phyloP scores from a whole-genome alignment of 2,113 vertebrate genomes.

The Shinisaurus crocodilurus region DNA sequence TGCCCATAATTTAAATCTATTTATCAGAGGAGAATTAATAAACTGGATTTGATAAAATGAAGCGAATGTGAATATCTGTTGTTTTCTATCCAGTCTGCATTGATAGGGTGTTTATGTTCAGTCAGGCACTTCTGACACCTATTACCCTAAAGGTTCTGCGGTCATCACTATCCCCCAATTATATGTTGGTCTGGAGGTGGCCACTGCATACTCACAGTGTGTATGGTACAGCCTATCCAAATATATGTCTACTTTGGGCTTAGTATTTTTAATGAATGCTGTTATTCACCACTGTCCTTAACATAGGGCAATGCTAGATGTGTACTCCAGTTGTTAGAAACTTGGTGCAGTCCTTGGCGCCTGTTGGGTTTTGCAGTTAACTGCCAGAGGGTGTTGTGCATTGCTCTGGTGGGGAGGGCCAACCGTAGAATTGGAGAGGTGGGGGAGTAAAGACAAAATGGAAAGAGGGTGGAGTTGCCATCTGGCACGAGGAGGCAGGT shows the following conservation, averaged over 20 bases:
- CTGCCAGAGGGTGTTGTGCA: neutral
- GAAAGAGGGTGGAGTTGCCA: slow-evolving; percentile 72
- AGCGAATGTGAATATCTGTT: neutral
- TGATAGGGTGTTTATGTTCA: slow-evolving; percentile 13
- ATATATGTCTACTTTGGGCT: fast-evolving
- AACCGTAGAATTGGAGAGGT: slow-evolving; percentile 37
- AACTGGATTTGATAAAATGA: neutral
- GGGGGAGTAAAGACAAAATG: slow-evolving; percentile 21
- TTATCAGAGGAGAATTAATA: fast-evolving
- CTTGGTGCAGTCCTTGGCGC: neutral
- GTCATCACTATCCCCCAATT: slow-evolving; percentile 17
- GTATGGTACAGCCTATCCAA: neutral
- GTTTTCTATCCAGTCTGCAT: neutral
- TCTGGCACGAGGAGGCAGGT: slow-evolving; percentile 62
- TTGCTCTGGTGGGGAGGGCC: slow-evolving; percentile 18
- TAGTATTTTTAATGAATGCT: slow-evolving; percentile 26
- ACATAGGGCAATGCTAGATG: neutral
- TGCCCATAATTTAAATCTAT: fast-evolving
- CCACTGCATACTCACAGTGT: fast-evolving
- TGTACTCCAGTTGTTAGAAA: neutral
- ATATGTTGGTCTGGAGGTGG: neutral
- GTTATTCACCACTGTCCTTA: slow-evolving; percentile 14
- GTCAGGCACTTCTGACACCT: neutral
- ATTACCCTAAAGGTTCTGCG: neutral
- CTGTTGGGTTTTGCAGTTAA: slow-evolving; percentile 9